A percentile compares a stretch with the other conserved stretches of the same genome.
Evolutionary conservation across 2,797 vertebrate species (phyloP).

Genomic region (Cossypha heuglini): DNA sequence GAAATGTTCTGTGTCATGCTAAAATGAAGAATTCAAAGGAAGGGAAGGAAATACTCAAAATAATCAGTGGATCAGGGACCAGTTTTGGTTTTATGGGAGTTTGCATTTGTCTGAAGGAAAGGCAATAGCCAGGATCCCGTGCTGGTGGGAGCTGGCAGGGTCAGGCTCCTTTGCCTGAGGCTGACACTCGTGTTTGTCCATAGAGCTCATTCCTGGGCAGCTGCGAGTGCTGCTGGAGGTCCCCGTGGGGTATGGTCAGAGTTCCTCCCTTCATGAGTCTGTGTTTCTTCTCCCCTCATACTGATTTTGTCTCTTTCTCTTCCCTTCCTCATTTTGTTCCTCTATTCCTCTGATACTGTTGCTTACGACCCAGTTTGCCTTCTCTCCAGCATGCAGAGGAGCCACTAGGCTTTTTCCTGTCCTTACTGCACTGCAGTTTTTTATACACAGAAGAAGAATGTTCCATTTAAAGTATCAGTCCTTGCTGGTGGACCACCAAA

Average conservation of each 20-base stretch:
- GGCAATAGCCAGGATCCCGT: neutral
- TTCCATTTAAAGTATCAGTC: neutral
- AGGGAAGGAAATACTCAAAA: neutral
- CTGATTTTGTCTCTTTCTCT: neutral
- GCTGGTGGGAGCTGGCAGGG: rapidly evolving
- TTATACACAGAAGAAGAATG: neutral
- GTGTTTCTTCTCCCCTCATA: neutral
- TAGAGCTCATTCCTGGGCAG: rapidly evolving
- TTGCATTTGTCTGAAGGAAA: neutral
- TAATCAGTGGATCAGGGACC: neutral
- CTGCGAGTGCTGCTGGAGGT: neutral
- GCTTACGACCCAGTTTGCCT: neutral
- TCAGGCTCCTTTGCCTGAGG: neutral
- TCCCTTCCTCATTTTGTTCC: neutral
- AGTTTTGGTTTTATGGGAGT: neutral
- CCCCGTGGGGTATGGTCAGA: neutral
- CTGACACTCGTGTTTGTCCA: neutral
- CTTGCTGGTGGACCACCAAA: neutral
- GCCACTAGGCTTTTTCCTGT: neutral
- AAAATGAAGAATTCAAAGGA: neutral
- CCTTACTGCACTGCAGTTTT: neutral
- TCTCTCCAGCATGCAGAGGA: neutral
- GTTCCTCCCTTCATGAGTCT: neutral
- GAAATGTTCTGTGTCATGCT: neutral
- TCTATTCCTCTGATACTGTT: neutral